A percentile compares a stretch with the other conserved stretches of the same genome.
Evolutionary conservation across 2,797 vertebrate genomes (phyloP).

Genomic region (Stomatorhinus walkeri): DNA sequence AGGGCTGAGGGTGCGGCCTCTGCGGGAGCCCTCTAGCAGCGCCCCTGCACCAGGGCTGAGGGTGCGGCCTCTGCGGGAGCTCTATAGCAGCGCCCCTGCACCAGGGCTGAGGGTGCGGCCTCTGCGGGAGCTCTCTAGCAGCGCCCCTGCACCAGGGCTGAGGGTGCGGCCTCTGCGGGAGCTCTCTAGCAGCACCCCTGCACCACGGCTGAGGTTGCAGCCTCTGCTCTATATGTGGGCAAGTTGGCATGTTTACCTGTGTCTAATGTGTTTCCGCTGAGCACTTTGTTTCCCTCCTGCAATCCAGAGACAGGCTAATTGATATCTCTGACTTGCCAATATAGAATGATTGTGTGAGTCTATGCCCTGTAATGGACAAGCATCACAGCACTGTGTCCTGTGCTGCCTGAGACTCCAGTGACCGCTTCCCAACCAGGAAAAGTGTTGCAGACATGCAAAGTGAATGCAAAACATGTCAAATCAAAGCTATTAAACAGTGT

Average conservation of each 20-base stretch:
- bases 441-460: no score
- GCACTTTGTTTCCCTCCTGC: background rate
- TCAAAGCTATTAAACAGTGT: conserved; percentile 16
- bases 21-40: background rate
- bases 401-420: background rate
- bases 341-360: background rate
- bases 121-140: background rate
- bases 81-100: no score
- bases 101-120: no score
- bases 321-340: background rate
- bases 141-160: background rate
- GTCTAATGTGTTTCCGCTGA: background rate
- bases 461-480: conserved; percentile 2
- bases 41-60: background rate
- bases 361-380: background rate
- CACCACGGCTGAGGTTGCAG: background rate
- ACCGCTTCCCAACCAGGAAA: background rate
- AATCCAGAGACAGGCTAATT: background rate
- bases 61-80: no score
- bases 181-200: no score
- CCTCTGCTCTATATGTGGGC: background rate
- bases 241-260: background rate
- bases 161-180: no score
- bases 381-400: background rate
- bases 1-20: no score